These are phyloP conservation scores for Caiman crocodilus DNA, from an alignment of 2,797 vertebrate genomes.

Conservation along the genomic window DNA sequence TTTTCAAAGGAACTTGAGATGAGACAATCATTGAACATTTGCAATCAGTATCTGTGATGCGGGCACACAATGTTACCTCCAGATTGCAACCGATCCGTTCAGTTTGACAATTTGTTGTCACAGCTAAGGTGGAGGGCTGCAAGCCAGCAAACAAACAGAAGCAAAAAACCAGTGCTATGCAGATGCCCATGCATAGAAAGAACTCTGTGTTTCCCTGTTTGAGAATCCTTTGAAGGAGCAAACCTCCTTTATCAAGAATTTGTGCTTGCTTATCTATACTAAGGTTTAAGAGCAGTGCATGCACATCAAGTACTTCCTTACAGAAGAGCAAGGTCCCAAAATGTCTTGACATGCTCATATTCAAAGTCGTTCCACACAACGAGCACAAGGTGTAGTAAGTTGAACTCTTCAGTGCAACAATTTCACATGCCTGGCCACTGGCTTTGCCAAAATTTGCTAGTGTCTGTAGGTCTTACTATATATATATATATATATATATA, in stretches of 20 bases:
- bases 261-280: too few species aligned
- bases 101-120: conserved; percentile 1
- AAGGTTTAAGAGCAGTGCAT: neutral
- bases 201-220: neutral
- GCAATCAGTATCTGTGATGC: neutral
- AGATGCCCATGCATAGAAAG: neutral
- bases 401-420: neutral
- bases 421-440: neutral
- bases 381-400: neutral
- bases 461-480: neutral
- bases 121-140: neutral
- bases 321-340: neutral
- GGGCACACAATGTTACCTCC: neutral
- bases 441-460: neutral
- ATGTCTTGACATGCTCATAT: neutral
- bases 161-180: neutral
- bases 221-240: neutral
- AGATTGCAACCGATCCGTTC: conserved; percentile 21
- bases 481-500: neutral
- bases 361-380: neutral
- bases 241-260: too few species aligned
- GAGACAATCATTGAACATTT: neutral
- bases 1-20: neutral
- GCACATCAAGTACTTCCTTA: neutral
- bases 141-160: neutral